Base-by-base conservation (phyloP, 1,140 invertebrate species). In the Acromyrmex echinatior region DNA sequence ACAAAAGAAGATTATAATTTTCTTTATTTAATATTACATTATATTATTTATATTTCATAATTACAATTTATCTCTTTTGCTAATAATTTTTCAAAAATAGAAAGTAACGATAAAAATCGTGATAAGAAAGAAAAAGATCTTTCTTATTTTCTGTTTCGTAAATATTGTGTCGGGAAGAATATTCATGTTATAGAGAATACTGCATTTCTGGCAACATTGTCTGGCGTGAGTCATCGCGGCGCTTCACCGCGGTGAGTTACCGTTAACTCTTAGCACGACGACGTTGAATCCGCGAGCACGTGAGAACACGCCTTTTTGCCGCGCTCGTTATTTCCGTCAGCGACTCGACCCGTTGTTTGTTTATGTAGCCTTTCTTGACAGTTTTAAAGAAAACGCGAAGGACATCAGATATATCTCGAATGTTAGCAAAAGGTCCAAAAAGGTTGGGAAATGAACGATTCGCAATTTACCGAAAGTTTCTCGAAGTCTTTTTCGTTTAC, bases 201-300 rank as follows among this genome's bases (percentile, higher is more conserved):
- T 82, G 80, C 80, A 84, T 84, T 84, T 84, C 80, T 84, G 80
- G 80, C 39, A 74, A 84, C 70, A 76, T 84, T 76, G 70, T 84
- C 56, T 60, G 80, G 62, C 51, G 76, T 90, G 88, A 90, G 28
- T 90, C 89, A 90, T 90, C 77, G 63, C 49, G 66, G 58, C 60
- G 25, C 53, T 73, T 74, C 76, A 58, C 25, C 58, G 76, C 70
- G 66, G 90, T 76, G 78, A 73, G 58, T 90, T 90, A 91, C 90
- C 89, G 89, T 88, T 91, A 90, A 71, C 81, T 90, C 81, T 91
- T 91, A 88, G 68, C 87, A 58, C 80, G 73, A 87, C 87, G 79
- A 90, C 79, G 86, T 45, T 73, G 84, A 87, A 88, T 86, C 78
- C 87, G 89, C 76, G 77, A 88, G 58, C 79, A 90, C 90, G 82